phyloP scores from a whole-genome alignment of 1,140 invertebrate genomes.

The Sminthurides bifidus region DNA sequence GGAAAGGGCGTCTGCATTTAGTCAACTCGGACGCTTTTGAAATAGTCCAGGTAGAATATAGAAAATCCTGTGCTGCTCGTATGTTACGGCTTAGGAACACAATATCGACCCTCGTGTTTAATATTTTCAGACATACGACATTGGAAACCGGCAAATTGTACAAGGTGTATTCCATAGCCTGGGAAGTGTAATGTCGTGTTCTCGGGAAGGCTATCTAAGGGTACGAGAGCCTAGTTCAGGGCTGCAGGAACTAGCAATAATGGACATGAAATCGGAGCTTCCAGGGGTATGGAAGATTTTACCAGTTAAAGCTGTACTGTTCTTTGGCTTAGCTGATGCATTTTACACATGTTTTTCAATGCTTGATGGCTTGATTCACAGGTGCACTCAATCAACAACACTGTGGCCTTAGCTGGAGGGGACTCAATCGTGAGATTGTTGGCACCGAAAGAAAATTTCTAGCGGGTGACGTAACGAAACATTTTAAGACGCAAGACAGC shows the following conservation, averaged over 20 bases:
- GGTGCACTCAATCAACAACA: conserved; percentile 25
- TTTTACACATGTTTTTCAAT: no score
- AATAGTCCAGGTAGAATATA: conserved; percentile 18
- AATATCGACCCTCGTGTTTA: no score
- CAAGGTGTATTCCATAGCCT: conserved; percentile 26
- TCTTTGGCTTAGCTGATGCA: neutral
- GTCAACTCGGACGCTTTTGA: conserved; percentile 18
- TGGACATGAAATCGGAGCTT: conserved; percentile 18
- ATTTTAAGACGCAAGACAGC: no score
- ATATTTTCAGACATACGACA: neutral
- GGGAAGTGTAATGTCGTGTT: conserved; percentile 18
- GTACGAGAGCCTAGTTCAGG: conserved; percentile 16
- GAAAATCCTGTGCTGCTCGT: no score
- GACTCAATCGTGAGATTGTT: conserved; percentile 18
- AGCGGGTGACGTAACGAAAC: neutral
- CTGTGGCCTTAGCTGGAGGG: conserved; percentile 16
- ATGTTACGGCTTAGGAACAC: no score
- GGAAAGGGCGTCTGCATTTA: conserved; percentile 17
- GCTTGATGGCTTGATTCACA: no score
- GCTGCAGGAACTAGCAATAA: conserved; percentile 4
- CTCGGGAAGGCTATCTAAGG: conserved; percentile 16
- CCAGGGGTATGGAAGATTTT: conserved; percentile 3
- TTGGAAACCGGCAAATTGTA: conserved; percentile 13
- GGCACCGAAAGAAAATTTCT: conserved; percentile 17
- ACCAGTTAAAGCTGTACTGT: neutral